Evolutionary conservation across 2,797 vertebrate species (phyloP).

Genomic region (Lagorchestes hirsutus): DNA sequence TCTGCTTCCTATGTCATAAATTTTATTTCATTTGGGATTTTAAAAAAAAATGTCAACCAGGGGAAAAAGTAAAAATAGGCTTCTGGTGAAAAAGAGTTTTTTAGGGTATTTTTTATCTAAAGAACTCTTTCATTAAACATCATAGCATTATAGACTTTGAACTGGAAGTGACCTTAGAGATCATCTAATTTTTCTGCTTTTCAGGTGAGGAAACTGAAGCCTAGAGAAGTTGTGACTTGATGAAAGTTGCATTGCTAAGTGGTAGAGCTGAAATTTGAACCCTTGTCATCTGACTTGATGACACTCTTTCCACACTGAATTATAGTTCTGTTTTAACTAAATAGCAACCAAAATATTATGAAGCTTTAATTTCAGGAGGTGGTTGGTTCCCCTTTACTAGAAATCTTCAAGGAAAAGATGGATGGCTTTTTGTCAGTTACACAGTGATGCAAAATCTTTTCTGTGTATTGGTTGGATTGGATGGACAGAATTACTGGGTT

Average conservation of each 20-base stretch:
- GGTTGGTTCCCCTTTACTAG: background rate
- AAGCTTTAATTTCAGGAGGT: background rate
- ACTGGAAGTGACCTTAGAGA: background rate
- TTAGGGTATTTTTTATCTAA: background rate
- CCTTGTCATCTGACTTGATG: background rate
- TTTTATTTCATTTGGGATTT: conserved; percentile 32
- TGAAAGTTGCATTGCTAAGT: background rate
- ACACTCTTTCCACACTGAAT: background rate
- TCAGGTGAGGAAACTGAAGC: background rate
- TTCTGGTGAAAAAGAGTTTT: conserved; percentile 11
- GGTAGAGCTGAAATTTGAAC: background rate
- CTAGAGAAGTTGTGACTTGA: background rate
- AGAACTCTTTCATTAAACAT: conserved; percentile 5
- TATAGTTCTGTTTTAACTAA: background rate
- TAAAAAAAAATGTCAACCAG: background rate
- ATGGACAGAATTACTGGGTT: too few species aligned
- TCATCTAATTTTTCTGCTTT: background rate
- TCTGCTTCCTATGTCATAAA: background rate
- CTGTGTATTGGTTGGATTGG: too few species aligned
- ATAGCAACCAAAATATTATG: background rate
- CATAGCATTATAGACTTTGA: background rate
- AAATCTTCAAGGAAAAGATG: background rate
- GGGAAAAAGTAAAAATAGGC: background rate
- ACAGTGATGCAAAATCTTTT: background rate
- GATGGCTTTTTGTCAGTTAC: background rate